Evolutionary conservation across 1,140 invertebrate species (phyloP).

Genomic region (Meloidogyne floridensis): DNA sequence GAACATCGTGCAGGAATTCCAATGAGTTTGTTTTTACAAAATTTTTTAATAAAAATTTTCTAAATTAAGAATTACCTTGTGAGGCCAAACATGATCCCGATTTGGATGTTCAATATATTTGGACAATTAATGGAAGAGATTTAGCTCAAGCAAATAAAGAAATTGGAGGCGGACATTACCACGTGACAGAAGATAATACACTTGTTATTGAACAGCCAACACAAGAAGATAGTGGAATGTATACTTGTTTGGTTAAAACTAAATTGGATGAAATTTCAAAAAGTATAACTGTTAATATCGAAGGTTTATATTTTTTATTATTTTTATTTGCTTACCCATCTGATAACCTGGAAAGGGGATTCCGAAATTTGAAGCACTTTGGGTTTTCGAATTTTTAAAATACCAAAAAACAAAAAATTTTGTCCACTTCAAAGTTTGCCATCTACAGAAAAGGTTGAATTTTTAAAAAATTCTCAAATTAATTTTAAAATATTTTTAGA

Average conservation of each 20-base stretch:
- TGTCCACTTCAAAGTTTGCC: too few species aligned
- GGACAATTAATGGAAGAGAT: conserved; percentile 72
- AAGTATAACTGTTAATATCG: conserved; percentile 85
- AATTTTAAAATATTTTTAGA: conserved; percentile 69
- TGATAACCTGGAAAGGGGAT: too few species aligned
- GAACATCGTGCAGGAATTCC: conserved; percentile 74
- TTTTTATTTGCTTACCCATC: not conserved
- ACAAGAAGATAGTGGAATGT: conserved; percentile 89
- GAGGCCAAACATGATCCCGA: conserved; percentile 84
- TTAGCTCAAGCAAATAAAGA: conserved; percentile 15
- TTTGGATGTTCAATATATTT: conserved; percentile 80
- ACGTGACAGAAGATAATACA: conserved; percentile 78
- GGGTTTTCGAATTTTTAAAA: too few species aligned
- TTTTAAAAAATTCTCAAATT: not conserved
- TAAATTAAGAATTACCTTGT: conserved; percentile 76
- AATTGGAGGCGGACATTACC: conserved; percentile 32
- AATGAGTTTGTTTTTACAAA: conserved; percentile 69
- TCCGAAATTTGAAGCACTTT: too few species aligned
- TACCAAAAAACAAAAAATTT: too few species aligned
- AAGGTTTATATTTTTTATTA: conserved; percentile 70
- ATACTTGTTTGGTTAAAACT: conserved; percentile 89
- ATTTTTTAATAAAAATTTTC: not conserved
- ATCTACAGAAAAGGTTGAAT: too few species aligned
- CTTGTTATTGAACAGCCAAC: conserved; percentile 90
- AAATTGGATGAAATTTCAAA: conserved; percentile 81